phyloP scores from a whole-genome alignment of 2,797 vertebrate genomes.

The Pelobates cultripes region DNA sequence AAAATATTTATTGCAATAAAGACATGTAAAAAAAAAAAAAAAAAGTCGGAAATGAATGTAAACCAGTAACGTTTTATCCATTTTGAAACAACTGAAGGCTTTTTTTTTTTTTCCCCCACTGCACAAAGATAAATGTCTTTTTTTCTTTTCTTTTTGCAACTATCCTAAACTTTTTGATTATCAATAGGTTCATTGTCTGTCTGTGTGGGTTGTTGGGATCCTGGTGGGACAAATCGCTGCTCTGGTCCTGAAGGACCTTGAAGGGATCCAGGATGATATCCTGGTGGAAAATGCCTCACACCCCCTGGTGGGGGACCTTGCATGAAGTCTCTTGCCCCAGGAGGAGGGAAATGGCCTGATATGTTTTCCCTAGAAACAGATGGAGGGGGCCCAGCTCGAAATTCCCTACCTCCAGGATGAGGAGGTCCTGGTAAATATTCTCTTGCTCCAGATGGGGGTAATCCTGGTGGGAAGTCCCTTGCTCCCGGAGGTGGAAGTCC shows the following conservation, averaged over 20 bases:
- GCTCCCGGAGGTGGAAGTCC: constrained; percentile 3
- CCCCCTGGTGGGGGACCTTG: constrained; percentile 6
- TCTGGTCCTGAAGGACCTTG: constrained; percentile 58
- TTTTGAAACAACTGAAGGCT: constrained; percentile 15
- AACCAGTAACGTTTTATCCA: constrained; percentile 50
- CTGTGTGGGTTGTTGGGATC: constrained; percentile 57
- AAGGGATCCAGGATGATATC: constrained; percentile 69
- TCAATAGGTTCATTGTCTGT: constrained; percentile 62
- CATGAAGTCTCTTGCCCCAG: constrained; percentile 35
- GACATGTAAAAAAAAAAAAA: constrained; percentile 32
- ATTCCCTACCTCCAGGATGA: constrained; percentile 67
- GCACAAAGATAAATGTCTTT: constrained; percentile 33
- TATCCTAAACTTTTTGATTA: constrained; percentile 61
- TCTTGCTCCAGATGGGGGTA: constrained; percentile 38
- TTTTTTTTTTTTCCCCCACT: constrained; percentile 3
- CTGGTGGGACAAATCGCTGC: background rate
- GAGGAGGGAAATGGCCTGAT: constrained; percentile 56
- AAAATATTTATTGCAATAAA: constrained; percentile 64
- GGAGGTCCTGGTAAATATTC: constrained; percentile 54
- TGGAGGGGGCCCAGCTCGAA: constrained; percentile 61
- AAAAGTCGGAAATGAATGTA: constrained; percentile 33
- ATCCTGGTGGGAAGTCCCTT: constrained; percentile 29
- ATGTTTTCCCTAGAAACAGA: background rate
- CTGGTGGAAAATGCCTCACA: constrained; percentile 23
- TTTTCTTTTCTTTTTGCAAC: background rate